A percentile compares a stretch with the other conserved stretches of the same genome.
These are phyloP conservation scores for Hemiprocne comata DNA, from an alignment of 2,113 vertebrate species.

Conservation along the genomic window DNA sequence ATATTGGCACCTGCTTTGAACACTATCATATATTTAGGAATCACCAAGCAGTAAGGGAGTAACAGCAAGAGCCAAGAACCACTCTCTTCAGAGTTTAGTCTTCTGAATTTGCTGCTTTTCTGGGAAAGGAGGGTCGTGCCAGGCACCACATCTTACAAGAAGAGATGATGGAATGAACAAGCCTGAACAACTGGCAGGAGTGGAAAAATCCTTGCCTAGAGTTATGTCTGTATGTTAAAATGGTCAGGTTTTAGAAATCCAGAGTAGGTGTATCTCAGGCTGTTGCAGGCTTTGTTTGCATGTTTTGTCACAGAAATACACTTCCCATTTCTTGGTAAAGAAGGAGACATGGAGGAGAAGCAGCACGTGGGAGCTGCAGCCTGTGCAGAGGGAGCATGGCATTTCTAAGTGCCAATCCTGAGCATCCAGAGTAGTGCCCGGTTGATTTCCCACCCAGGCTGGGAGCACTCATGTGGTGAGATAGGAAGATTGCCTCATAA, in stretches of 20 bases:
- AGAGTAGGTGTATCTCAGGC: fast-evolving
- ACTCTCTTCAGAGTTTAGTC: neutral
- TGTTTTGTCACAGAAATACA: neutral
- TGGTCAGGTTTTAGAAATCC: neutral
- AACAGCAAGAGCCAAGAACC: neutral
- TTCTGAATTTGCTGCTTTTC: neutral
- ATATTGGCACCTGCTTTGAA: neutral
- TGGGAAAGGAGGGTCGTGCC: neutral
- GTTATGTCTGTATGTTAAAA: neutral
- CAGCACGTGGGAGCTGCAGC: neutral
- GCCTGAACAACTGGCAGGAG: neutral
- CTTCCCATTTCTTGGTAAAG: fast-evolving
- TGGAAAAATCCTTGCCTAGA: neutral
- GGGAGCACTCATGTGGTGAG: neutral
- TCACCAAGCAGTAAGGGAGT: too few species aligned
- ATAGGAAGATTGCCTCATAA: neutral
- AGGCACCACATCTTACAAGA: neutral
- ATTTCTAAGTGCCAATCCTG: neutral
- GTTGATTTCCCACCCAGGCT: neutral
- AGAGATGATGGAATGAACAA: neutral
- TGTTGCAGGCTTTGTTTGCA: neutral
- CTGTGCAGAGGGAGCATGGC: fast-evolving
- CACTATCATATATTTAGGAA: neutral
- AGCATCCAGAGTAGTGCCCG: fast-evolving
- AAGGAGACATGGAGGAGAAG: neutral